Evolutionary conservation across 1,140 invertebrate species (phyloP).

Genomic region (Spodoptera frugiperda): DNA sequence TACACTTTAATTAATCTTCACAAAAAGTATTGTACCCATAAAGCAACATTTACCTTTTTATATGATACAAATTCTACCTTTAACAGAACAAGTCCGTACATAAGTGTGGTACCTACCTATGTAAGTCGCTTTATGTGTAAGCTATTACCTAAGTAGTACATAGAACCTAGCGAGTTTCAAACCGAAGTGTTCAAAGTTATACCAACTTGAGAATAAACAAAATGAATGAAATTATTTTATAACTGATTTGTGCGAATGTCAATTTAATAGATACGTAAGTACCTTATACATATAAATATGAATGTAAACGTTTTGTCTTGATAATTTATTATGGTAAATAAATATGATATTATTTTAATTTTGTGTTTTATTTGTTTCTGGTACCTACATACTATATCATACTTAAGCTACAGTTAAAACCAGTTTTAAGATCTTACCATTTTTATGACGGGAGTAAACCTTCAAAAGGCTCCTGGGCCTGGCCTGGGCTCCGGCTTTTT

Average conservation of each 20-base stretch:
- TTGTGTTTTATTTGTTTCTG: conserved; percentile 19
- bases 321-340: conserved; percentile 41
- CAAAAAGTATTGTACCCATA: too few relatives aligned
- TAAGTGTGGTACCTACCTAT: background rate
- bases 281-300: conserved; percentile 23
- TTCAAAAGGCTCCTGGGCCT: too few relatives aligned
- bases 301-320: conserved; percentile 43
- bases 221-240: conserved; percentile 44
- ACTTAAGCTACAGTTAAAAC: too few relatives aligned
- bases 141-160: conserved; percentile 11
- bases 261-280: conserved; percentile 19
- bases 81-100: background rate
- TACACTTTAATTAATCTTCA: too few relatives aligned
- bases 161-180: conserved; percentile 35
- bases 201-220: conserved; percentile 32
- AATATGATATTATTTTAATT: conserved; percentile 46
- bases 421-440: too few relatives aligned
- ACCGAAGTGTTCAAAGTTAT: conserved; percentile 45
- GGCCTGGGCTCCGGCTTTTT: too few relatives aligned
- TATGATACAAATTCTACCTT: too few relatives aligned
- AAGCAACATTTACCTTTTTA: too few relatives aligned
- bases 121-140: conserved; percentile 29
- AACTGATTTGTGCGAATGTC: conserved; percentile 44
- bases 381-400: background rate
- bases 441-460: too few relatives aligned